Conservation (phyloP, 2,797 vertebrate species). For the Lophius americanus region DNA sequence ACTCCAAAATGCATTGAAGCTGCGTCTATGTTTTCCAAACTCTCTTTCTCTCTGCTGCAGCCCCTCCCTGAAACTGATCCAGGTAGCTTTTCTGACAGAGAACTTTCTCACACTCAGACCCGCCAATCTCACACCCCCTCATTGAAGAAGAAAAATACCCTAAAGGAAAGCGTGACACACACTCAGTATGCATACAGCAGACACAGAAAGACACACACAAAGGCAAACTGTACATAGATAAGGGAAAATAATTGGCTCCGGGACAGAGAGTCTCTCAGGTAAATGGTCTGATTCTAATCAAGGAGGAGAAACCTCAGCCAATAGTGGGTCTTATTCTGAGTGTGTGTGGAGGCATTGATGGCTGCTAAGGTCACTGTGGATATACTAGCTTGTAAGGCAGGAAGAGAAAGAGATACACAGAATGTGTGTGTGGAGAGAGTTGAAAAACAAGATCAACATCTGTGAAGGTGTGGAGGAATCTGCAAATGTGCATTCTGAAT, state of each 20-base stretch:
- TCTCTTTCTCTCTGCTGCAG: conserved; percentile 35
- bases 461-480: too few species aligned
- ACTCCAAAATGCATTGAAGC: conserved; percentile 55
- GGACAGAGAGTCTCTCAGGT: conserved; percentile 67
- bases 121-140: conserved; percentile 65
- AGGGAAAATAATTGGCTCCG: conserved; percentile 68
- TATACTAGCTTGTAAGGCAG: conserved; percentile 17
- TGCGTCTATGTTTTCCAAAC: conserved; percentile 46
- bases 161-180: conserved; percentile 30
- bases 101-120: conserved; percentile 82
- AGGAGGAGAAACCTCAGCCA: conserved; percentile 51
- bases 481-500: too few species aligned
- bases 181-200: conserved; percentile 19
- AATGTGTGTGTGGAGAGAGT: background rate
- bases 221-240: conserved; percentile 59
- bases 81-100: conserved; percentile 68
- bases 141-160: background rate
- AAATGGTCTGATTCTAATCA: conserved; percentile 66
- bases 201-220: conserved; percentile 25
- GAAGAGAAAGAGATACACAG: conserved; percentile 17
- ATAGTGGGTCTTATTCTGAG: conserved; percentile 30
- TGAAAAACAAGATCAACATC: too few species aligned
- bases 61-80: conserved; percentile 81
- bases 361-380: too few species aligned
- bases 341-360: conserved; percentile 6